Conservation (phyloP, 1,140 invertebrate species). For the Magallana gigas region DNA sequence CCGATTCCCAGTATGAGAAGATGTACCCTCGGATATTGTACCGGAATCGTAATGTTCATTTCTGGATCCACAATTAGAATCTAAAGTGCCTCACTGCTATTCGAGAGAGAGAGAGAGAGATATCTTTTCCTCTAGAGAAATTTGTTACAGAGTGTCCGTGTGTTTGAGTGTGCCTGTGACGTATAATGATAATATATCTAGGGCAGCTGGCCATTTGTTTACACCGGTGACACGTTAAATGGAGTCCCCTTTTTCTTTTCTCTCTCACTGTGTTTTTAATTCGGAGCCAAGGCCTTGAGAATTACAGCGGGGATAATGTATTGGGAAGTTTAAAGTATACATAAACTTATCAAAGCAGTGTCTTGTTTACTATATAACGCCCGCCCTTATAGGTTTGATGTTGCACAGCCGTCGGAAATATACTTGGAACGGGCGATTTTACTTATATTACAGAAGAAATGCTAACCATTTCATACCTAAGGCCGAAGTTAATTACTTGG, state of each 20-base stretch:
- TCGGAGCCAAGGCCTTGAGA: neutral
- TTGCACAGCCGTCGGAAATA: constrained; percentile 9
- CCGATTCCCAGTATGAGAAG: neutral
- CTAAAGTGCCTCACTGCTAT: no score
- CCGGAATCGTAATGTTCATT: neutral
- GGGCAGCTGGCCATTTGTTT: neutral
- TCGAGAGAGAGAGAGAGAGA: no score
- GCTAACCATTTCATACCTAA: neutral
- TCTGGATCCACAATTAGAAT: neutral
- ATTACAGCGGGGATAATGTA: neutral
- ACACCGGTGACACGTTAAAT: neutral
- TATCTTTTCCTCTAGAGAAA: neutral
- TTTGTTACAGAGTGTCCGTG: neutral
- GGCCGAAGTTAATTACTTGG: neutral
- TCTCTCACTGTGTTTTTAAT: neutral
- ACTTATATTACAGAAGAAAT: neutral
- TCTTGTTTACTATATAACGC: neutral
- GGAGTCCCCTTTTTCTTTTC: neutral
- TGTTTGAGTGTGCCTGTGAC: neutral
- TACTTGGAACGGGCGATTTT: neutral
- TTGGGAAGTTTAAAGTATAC: neutral
- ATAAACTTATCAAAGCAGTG: neutral
- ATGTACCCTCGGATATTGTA: neutral
- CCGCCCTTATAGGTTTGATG: constrained; percentile 9
- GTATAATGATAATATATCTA: no score